These are phyloP conservation scores for Psilanteris sp. DNA, from an alignment of 1,140 invertebrate species.

Conservation along the genomic window DNA sequence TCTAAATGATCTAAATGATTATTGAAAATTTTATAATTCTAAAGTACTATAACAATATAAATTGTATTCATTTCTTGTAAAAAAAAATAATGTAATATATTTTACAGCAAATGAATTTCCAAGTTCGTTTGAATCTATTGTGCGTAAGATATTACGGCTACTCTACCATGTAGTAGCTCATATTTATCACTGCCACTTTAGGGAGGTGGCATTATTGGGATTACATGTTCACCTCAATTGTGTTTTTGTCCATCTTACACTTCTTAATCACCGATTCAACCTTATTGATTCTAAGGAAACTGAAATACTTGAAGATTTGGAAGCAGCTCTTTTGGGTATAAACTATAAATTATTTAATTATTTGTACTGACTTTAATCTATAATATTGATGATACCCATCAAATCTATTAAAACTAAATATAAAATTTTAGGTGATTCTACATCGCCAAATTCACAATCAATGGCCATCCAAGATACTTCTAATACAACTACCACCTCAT, in stretches of 20 bases:
- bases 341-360: constrained; percentile 18
- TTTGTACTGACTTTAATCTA: too few species aligned
- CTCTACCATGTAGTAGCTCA: constrained; percentile 99
- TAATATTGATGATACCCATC: too few species aligned
- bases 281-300: constrained; percentile 97
- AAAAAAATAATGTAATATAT: not conserved
- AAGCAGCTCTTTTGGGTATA: constrained; percentile 85
- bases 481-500: constrained; percentile 61
- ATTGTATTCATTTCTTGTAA: too few species aligned
- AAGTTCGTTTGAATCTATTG: constrained; percentile 94
- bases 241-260: constrained; percentile 97
- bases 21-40: too few species aligned
- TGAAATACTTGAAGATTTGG: constrained; percentile 93
- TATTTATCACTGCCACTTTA: constrained; percentile 98
- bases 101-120: constrained; percentile 96
- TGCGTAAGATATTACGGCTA: constrained; percentile 96
- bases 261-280: constrained; percentile 94
- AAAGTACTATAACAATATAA: too few species aligned
- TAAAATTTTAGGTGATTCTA: constrained; percentile 60
- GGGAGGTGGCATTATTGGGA: constrained; percentile 94
- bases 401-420: too few species aligned
- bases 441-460: constrained; percentile 61
- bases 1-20: too few species aligned
- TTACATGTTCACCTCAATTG: constrained; percentile 97
- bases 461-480: constrained; percentile 58